Percentiles rank a stretch among this genome's conserved stretches.
Evolutionary conservation across 2,113 vertebrate species (phyloP).

Genomic region (Vulpes lagopus): DNA sequence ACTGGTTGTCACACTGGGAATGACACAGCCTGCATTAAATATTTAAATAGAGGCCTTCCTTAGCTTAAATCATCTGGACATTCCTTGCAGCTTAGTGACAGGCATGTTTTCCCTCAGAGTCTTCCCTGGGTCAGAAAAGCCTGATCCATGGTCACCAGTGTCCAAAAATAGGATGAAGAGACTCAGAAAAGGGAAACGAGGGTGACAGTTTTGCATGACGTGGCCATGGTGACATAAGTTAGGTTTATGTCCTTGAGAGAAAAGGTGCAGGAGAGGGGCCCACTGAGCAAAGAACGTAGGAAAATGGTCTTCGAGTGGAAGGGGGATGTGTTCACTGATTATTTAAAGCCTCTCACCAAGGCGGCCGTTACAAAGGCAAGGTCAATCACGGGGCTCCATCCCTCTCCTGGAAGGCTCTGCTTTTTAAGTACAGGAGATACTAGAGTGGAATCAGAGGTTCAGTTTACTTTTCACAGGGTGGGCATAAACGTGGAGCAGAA

Average conservation of each 20-base stretch:
- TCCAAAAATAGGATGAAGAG: neutral
- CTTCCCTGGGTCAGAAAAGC: neutral
- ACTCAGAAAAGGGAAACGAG: neutral
- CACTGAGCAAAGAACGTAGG: neutral
- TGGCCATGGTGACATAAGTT: neutral
- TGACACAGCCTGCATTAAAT: accelerated
- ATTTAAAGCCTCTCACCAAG: neutral
- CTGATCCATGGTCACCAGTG: neutral
- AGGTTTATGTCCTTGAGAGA: neutral
- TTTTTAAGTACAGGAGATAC: too few relatives aligned
- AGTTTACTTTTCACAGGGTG: neutral
- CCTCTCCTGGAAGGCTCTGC: neutral
- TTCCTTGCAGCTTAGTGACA: too few relatives aligned
- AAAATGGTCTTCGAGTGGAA: neutral
- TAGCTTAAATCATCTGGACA: too few relatives aligned
- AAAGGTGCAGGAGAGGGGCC: neutral
- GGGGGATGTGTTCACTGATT: accelerated
- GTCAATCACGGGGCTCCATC: accelerated
- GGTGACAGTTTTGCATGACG: neutral
- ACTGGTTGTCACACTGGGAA: neutral
- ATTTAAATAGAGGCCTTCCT: neutral
- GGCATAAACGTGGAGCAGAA: neutral
- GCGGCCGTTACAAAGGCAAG: neutral
- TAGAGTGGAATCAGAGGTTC: neutral
- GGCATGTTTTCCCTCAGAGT: too few relatives aligned